phyloP scores from a whole-genome alignment of 2,113 vertebrate species.

The Porphyrio hochstetteri region DNA sequence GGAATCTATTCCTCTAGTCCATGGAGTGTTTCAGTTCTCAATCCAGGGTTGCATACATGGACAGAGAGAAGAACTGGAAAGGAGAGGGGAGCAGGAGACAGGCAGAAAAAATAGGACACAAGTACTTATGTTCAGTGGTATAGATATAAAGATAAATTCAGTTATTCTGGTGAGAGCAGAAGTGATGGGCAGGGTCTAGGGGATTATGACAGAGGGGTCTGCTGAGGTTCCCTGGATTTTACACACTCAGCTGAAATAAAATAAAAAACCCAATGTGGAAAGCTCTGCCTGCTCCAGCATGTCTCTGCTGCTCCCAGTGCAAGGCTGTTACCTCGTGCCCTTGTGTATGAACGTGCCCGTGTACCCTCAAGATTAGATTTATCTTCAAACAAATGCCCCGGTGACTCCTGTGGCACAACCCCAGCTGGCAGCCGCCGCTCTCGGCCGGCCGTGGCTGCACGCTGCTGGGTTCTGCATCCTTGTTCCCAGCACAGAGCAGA shows the following conservation, averaged over 20 bases:
- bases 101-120: background rate
- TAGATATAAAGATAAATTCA: background rate
- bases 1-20: background rate
- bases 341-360: background rate
- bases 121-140: background rate
- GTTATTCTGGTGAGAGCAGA: background rate
- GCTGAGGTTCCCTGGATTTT: background rate
- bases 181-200: background rate
- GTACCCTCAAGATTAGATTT: background rate
- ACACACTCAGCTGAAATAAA: background rate
- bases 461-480: rapidly evolving
- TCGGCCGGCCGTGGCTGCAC: background rate
- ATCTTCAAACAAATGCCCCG: background rate
- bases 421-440: background rate
- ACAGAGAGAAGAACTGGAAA: background rate
- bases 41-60: background rate
- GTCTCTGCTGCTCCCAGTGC: background rate
- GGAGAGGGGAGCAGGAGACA: background rate
- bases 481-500: background rate
- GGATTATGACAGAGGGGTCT: background rate
- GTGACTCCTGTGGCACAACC: background rate
- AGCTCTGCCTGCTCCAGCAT: background rate
- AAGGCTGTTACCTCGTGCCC: background rate
- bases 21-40: background rate
- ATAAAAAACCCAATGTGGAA: rapidly evolving